Evolutionary conservation across 2,888 invertebrate genomes (phyloP).

Genomic region (Stenolophus ochropezus): DNA sequence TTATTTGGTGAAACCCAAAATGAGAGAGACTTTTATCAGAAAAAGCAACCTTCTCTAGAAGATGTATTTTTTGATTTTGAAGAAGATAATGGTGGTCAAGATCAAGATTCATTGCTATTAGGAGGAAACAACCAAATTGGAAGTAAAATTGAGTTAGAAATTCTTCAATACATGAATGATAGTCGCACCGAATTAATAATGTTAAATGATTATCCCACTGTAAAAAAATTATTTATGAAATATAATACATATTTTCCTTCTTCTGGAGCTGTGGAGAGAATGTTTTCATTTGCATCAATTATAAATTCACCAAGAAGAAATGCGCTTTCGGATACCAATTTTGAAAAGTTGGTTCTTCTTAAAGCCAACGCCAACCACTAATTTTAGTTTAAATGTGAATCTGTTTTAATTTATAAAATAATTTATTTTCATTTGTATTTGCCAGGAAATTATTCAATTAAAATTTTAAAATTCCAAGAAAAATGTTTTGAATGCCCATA

Average conservation of each 20-base stretch:
- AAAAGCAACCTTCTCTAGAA: constrained; percentile 3
- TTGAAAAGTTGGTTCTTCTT: no score
- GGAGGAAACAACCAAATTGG: neutral
- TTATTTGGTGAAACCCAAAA: neutral
- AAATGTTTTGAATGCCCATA: neutral
- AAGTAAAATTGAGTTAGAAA: neutral
- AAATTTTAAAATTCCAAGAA: neutral
- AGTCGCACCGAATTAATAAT: neutral
- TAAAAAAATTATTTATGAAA: no score
- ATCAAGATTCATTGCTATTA: neutral
- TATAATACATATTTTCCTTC: neutral
- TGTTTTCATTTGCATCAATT: neutral
- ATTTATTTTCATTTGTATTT: no score
- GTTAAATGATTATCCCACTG: neutral
- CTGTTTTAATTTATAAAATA: neutral
- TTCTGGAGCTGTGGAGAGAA: neutral
- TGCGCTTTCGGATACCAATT: no score
- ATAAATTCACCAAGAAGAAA: no score
- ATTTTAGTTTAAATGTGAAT: neutral
- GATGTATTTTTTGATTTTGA: neutral
- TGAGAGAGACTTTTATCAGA: neutral
- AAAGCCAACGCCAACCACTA: no score
- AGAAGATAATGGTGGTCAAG: neutral
- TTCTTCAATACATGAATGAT: neutral
- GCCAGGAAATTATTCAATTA: neutral